These are phyloP conservation scores for Leptatherina wallacei DNA, from an alignment of 2,797 vertebrate species.

Conservation along the genomic window DNA sequence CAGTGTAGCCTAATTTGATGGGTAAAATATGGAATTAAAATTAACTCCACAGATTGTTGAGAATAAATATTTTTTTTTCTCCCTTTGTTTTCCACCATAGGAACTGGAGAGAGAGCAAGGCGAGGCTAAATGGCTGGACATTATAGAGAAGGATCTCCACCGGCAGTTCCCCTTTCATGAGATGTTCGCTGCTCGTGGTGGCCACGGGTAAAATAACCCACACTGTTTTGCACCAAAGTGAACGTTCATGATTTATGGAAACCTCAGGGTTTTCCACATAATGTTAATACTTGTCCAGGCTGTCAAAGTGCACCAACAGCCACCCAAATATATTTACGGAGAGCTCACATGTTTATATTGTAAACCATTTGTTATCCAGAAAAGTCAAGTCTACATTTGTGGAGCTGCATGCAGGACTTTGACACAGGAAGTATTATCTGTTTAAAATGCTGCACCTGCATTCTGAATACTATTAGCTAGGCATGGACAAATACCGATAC, in stretches of 20 bases:
- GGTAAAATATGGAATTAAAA: background rate
- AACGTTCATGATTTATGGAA: background rate
- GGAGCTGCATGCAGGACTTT: background rate
- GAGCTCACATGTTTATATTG: background rate
- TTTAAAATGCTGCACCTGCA: background rate
- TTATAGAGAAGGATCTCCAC: slow-evolving; percentile 93
- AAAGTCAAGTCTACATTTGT: background rate
- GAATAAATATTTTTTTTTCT: background rate
- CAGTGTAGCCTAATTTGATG: background rate
- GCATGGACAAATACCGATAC: too few species aligned
- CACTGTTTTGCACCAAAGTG: background rate
- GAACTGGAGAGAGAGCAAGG: slow-evolving; percentile 89
- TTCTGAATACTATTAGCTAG: too few species aligned
- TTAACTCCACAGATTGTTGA: background rate
- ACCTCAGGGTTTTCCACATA: background rate
- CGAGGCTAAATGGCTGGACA: slow-evolving; percentile 93
- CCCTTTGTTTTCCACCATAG: slow-evolving; percentile 54
- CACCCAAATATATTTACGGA: background rate
- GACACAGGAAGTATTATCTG: background rate
- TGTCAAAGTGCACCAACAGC: background rate
- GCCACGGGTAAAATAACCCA: slow-evolving; percentile 84
- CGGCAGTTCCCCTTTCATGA: slow-evolving; percentile 93
- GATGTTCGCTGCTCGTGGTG: slow-evolving; percentile 91
- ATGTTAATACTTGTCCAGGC: background rate
- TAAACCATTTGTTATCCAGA: background rate